Evolutionary conservation across 64 coral and sea anemone genomes (phyloP).

Genomic region (Trachythela sp.): DNA sequence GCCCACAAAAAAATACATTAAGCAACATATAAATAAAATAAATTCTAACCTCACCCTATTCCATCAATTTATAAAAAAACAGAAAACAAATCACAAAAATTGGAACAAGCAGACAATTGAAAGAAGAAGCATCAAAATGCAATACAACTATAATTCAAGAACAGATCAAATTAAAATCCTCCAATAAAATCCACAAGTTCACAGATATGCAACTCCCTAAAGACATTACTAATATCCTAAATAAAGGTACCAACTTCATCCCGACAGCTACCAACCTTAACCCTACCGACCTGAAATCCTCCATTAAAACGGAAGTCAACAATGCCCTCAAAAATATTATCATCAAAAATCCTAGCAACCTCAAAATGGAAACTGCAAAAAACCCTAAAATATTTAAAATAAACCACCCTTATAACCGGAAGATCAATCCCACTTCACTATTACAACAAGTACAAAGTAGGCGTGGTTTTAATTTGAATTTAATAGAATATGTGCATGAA

Average conservation of each 20-base stretch:
- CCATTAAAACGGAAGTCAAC: neutral
- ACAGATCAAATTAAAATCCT: neutral
- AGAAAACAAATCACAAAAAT: too few species aligned
- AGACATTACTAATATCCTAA: neutral
- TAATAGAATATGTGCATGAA: neutral
- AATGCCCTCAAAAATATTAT: neutral
- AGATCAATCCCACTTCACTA: neutral
- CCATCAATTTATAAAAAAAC: too few species aligned
- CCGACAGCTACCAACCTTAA: neutral
- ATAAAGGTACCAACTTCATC: slow-evolving; percentile 51
- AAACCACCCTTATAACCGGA: neutral
- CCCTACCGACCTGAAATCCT: neutral
- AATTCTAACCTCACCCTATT: too few species aligned
- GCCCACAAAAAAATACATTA: too few species aligned
- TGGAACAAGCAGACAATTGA: too few species aligned
- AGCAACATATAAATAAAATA: too few species aligned
- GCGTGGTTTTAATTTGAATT: neutral
- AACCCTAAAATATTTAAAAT: too few species aligned
- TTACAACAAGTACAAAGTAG: neutral
- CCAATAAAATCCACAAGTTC: slow-evolving; percentile 42
- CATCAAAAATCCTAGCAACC: neutral
- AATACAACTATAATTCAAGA: neutral
- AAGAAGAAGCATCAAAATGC: too few species aligned
- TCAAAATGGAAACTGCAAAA: neutral
- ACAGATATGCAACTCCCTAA: neutral